Evolutionary conservation across 2,888 invertebrate genomes (phyloP), one percentile per base, ranked within the genome.

Genomic region (Petrophora chlorosata): DNA sequence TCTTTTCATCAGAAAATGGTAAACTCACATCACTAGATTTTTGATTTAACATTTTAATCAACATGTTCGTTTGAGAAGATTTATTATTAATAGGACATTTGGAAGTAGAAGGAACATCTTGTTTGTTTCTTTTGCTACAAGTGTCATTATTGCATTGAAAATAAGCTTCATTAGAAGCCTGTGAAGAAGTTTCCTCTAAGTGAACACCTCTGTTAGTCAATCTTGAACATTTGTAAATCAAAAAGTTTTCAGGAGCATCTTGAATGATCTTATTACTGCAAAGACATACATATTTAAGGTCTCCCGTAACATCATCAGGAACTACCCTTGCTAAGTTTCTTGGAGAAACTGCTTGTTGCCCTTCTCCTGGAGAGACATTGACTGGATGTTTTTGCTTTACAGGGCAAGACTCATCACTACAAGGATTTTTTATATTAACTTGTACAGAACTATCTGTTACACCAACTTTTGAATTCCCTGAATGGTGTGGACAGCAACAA

Each of bases 11-110:
- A 12, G 47, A 53, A 30, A 70, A 63, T 15, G 56, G 48, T 5
- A 63, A 50, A 58, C 65, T 70, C 22, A 45, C 61, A 8, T 63
- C 62, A 34, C 57, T 67, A 10, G 55, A 56, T 42, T 59, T 61
- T 23, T 54, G 57, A 23, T 61, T 56, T 17, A 74, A 47, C 59
- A 73, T 64, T 51, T 73, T 69, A 5, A 75, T 53, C 2, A 72
- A 57, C 53, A 84, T 63, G 52, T 80, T 76, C 3, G 85, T 85
- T 70, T 87, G 86, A 19, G 87, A 88, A 1, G 82, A 81, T 56
- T 82, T 81, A 39, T 46, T 46, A 25, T 19, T 26, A 3, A 23
- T n/a, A n/a, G n/a, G 16, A 42, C 10, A 23, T 30, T 22, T 42
- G 23, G 52, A 22, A 13, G 22, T 44, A 3, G 26, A 26, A 17